Evolutionary conservation across 35 echinoderm and acorn worm species (phyloP).

Genomic region (Heliocidaris tuberculata): DNA sequence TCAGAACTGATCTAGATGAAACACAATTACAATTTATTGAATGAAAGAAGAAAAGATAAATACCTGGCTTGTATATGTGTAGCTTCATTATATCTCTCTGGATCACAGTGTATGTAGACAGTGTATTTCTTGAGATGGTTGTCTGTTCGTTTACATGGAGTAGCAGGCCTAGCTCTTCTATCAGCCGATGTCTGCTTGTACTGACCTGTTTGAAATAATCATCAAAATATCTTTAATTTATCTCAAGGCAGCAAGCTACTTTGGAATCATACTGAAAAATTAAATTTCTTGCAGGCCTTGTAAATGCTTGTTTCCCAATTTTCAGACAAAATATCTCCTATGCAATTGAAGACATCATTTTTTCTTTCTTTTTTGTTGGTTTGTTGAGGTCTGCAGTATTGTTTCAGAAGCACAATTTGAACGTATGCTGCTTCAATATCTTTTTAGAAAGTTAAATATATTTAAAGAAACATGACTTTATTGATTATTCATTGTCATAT

Average conservation of each 20-base stretch:
- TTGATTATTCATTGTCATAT: no score
- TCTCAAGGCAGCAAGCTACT: not conserved
- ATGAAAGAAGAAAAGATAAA: not conserved
- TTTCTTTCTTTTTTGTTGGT: no score
- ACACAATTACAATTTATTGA: no score
- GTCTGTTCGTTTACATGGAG: slow-evolving; percentile 52
- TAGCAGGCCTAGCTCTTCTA: slow-evolving; percentile 58
- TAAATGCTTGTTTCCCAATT: not conserved
- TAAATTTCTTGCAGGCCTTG: not conserved
- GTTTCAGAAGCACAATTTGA: no score
- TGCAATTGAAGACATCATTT: not conserved
- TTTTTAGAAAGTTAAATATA: no score
- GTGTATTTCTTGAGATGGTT: slow-evolving; percentile 84
- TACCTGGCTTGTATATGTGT: slow-evolving; percentile 85
- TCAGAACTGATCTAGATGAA: no score
- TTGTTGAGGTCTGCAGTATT: no score
- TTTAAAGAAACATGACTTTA: no score
- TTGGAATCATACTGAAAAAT: not conserved
- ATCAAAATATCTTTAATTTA: not conserved
- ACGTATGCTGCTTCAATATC: no score
- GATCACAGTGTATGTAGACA: slow-evolving; percentile 84
- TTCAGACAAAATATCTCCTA: not conserved
- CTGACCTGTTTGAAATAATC: slow-evolving; percentile 47
- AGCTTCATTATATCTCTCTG: slow-evolving; percentile 82
- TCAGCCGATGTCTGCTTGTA: slow-evolving; percentile 70